phyloP scores from a whole-genome alignment of 2,113 vertebrate genomes.

The Plecturocebus donacophilus region DNA sequence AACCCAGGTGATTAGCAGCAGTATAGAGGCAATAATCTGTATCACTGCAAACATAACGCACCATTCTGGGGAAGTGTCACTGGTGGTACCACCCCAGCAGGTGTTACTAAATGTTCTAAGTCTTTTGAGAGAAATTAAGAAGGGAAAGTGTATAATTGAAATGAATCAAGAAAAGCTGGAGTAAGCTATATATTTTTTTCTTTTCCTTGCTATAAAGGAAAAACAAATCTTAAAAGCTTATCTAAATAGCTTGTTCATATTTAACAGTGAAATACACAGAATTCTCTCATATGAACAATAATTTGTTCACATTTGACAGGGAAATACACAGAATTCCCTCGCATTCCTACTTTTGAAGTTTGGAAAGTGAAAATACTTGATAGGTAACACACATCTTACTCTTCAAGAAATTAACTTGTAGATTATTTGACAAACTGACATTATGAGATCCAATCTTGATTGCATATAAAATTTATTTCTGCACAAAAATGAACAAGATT shows the following conservation, averaged over 20 bases:
- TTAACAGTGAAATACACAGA: not conserved
- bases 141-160: constrained; percentile 28
- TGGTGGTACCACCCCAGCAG: constrained; percentile 46
- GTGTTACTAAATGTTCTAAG: constrained; percentile 20
- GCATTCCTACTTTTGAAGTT: not conserved
- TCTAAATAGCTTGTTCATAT: not conserved
- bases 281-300: not conserved
- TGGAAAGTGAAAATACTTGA: not conserved
- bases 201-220: not conserved
- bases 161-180: constrained; percentile 65
- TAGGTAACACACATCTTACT: not conserved
- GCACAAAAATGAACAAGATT: not conserved
- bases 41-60: not conserved
- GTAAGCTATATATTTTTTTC: not conserved
- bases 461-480: not conserved
- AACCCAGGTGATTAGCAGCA: rapidly evolving
- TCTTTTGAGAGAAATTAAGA: constrained; percentile 62
- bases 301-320: not conserved
- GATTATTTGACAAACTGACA: not conserved
- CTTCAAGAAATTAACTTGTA: constrained; percentile 14
- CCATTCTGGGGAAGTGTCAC: not conserved
- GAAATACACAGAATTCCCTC: too few species aligned
- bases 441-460: not conserved
- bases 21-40: not conserved
- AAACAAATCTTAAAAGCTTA: not conserved